Conservation (phyloP, 2,888 invertebrate species). For the Zonitis immaculata region DNA sequence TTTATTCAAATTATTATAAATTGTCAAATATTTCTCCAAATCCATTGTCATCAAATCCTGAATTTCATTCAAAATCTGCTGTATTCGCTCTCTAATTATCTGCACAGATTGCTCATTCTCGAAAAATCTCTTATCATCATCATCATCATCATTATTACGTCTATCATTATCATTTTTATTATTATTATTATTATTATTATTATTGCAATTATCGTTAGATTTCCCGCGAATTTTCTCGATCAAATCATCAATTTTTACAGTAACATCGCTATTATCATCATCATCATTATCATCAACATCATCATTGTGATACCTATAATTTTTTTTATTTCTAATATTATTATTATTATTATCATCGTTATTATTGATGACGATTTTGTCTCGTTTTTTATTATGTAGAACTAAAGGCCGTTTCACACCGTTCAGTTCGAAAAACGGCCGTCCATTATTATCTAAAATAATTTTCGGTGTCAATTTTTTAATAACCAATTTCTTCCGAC, state of each 20-base stretch:
- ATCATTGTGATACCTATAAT: too few relatives aligned
- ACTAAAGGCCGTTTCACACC: conserved; percentile 36
- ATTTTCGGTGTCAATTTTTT: conserved; percentile 37
- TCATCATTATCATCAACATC: too few relatives aligned
- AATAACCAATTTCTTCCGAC: conserved; percentile 25
- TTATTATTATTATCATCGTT: background rate
- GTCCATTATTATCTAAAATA: conserved; percentile 39
- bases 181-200: background rate
- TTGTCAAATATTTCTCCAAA: conserved; percentile 33
- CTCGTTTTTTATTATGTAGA: conserved; percentile 12
- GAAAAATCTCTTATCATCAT: conserved; percentile 27
- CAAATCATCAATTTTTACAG: conserved; percentile 33
- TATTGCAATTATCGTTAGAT: background rate
- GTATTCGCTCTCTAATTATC: conserved; percentile 38
- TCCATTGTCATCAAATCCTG: conserved; percentile 38
- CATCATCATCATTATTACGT: conserved; percentile 33
- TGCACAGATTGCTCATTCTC: conserved; percentile 30
- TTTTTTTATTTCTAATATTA: too few relatives aligned
- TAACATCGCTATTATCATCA: conserved; percentile 19
- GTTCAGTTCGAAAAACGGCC: conserved; percentile 38
- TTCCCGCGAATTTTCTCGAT: conserved; percentile 31
- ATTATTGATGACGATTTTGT: background rate
- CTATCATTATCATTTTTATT: conserved; percentile 25
- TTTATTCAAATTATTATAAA: conserved; percentile 36
- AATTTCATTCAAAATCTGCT: conserved; percentile 34